Base-by-base conservation (phyloP, 2,113 vertebrate genomes). In the Sigmodon hispidus region DNA sequence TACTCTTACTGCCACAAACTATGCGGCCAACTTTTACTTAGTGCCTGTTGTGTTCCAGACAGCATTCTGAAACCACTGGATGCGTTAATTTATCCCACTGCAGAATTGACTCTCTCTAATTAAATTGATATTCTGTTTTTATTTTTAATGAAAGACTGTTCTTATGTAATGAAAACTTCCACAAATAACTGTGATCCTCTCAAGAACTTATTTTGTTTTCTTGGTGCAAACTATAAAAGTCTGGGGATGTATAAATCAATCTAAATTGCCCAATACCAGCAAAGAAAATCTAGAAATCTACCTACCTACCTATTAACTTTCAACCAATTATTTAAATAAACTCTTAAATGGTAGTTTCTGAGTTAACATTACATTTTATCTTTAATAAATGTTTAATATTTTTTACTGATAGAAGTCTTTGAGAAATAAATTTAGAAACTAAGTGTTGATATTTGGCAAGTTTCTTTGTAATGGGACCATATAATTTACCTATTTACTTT, bases 361-460 rank as follows among this genome's bases (percentile, higher is more conserved):
- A 69, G 12, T 83, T 89, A 89, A 83, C 21, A 81, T 84, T 89
- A 94, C 26, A 92, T 83, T 22, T 86, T 72, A 89, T 93, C 13
- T 72, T 93, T 96, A 73, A 4, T 92, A 92, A 85, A n/a, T 31
- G 57, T 31, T 87, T 59, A 63, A 87, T 94, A 21, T 63, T 86
- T 96, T 95, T 72, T 77, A 85, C 40, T 96, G n/a, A 73, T 57
- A 36, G 76, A 87, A 72, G 63, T 76, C 8, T 83, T 86, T 83
- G 86, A 83, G 50, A 31, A 50, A 70, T 79, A 72, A 92, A 59
- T 43, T 87, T 94, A 67, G 45, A 92, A 96, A 84, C 40, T 72
- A 97, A 83, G 48, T 84, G 11, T 17, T 94, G 57, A 73, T 5
- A 89, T 73, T 73, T 95, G 29, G 8, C 86, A 5, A 91, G 69